phyloP scores from a whole-genome alignment of 1,140 invertebrate species.

The Plodia interpunctella region DNA sequence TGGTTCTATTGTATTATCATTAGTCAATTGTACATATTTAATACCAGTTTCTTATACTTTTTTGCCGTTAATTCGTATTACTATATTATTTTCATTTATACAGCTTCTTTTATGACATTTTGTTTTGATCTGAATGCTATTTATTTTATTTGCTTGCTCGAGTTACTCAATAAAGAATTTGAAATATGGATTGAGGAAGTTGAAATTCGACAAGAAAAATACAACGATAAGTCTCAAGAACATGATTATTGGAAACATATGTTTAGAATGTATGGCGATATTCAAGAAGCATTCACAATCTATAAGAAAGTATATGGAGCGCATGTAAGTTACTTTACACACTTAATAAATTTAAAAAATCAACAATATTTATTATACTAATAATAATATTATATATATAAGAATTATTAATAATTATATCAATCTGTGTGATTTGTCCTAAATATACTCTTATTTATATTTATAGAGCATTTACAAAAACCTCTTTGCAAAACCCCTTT shows the following conservation, averaged over 20 bases:
- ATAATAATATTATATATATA: no score
- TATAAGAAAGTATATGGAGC: neutral
- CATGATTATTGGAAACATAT: neutral
- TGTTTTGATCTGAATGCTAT: neutral
- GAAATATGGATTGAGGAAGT: neutral
- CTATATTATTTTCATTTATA: neutral
- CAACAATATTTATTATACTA: no score
- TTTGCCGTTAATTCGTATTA: neutral
- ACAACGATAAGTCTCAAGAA: neutral
- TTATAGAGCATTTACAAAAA: no score
- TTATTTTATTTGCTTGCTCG: neutral
- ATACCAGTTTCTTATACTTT: neutral
- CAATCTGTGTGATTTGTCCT: no score
- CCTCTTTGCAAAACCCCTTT: no score
- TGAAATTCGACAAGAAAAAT: neutral
- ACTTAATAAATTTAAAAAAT: no score
- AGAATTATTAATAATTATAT: no score
- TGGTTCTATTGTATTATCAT: neutral
- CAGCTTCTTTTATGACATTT: neutral
- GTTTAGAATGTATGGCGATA: neutral
- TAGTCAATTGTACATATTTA: neutral
- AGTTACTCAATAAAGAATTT: neutral
- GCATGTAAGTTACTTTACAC: constrained; percentile 2
- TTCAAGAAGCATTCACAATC: neutral
- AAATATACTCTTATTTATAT: no score